Conservation (phyloP, 2,888 invertebrate species). For the Megastigmus dorsalis region DNA sequence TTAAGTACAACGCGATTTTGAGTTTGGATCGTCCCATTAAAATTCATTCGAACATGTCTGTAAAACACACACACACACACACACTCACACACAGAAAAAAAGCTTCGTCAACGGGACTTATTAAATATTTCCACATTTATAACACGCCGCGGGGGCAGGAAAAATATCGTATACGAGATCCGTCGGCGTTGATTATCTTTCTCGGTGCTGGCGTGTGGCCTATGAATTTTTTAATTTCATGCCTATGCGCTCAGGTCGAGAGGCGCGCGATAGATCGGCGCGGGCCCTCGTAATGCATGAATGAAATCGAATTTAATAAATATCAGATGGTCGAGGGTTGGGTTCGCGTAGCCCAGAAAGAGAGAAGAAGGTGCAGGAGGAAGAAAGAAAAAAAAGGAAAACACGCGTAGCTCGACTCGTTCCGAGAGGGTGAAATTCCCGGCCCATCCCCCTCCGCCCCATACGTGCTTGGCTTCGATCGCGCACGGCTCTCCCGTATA, state of each 20-base stretch:
- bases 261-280: neutral
- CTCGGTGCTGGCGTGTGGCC: neutral
- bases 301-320: conserved; percentile 49
- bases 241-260: conserved; percentile 1
- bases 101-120: too few relatives aligned
- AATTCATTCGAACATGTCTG: conserved; percentile 25
- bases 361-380: neutral
- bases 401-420: too few relatives aligned
- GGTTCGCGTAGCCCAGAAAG: neutral
- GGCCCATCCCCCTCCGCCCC: neutral
- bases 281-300: conserved; percentile 17
- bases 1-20: neutral
- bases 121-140: too few relatives aligned
- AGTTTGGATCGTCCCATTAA: neutral
- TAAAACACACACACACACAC: neutral
- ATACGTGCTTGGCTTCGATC: too few relatives aligned
- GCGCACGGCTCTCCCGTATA: too few relatives aligned
- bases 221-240: conserved; percentile 49
- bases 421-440: too few relatives aligned
- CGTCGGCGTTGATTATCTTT: conserved; percentile 13
- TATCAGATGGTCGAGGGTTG: conserved; percentile 24
- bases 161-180: too few relatives aligned
- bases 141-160: too few relatives aligned
- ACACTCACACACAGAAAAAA: neutral
- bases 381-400: too few relatives aligned